phyloP scores from a whole-genome alignment of 2,113 vertebrate genomes.

The Salvator merianae region DNA sequence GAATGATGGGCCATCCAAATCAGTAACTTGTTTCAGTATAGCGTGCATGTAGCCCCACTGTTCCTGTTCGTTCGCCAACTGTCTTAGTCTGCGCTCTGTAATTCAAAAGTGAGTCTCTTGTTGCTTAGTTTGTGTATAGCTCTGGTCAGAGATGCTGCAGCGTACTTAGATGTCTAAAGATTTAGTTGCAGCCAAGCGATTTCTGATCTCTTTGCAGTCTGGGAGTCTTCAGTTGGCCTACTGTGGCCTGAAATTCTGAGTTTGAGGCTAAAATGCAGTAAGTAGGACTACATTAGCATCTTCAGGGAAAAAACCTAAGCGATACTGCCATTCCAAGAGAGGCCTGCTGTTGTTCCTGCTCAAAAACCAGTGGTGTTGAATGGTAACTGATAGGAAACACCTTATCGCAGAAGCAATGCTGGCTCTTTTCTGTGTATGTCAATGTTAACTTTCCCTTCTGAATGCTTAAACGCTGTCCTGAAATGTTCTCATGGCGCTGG shows the following conservation, averaged over 20 bases:
- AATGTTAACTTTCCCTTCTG: neutral
- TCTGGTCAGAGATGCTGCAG: neutral
- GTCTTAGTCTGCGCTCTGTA: neutral
- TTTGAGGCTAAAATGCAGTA: neutral
- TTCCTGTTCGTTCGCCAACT: neutral
- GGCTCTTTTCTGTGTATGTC: neutral
- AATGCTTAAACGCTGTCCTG: neutral
- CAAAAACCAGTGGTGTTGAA: constrained; percentile 41
- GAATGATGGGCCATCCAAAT: too few relatives aligned
- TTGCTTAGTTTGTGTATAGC: neutral
- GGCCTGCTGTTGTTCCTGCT: neutral
- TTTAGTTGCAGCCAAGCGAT: neutral
- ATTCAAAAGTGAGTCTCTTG: too few relatives aligned
- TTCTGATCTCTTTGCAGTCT: neutral
- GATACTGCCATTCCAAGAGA: neutral
- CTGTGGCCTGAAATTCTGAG: neutral
- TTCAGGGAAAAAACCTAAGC: neutral
- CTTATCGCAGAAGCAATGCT: neutral
- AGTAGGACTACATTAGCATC: neutral
- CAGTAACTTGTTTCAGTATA: neutral
- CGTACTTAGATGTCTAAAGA: neutral
- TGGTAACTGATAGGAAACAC: constrained; percentile 65
- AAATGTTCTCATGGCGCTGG: neutral
- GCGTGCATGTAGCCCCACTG: neutral
- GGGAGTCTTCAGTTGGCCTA: neutral